Base-by-base conservation (phyloP, 1,140 invertebrate species). In the Pseudomyrmex dendroicus region DNA sequence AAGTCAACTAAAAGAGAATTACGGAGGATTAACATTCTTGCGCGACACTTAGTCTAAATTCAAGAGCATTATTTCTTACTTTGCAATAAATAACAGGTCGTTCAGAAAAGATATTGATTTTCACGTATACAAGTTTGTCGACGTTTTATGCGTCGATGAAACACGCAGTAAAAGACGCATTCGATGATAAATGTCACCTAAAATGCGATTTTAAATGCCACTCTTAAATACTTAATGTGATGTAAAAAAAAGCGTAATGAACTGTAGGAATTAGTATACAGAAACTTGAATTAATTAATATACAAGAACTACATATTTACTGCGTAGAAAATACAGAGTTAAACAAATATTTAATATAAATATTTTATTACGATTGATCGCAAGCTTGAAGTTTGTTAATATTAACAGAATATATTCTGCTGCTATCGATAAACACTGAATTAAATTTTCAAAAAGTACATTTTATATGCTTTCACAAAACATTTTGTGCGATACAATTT, bases 21-120 rank as follows among this genome's bases (percentile, higher is more conserved):
- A 56, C 35, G n/a, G n/a, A 61, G 20, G 17, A 61, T 73, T 48
- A 61, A 73, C 59, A 73, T 73, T 48, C 67, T 13, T 44, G 25
- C 25, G 1, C 13, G 12, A 15, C 13, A 61, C 20, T 59, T 25
- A 35, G 20, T 62, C 8, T 62, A 10, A 62, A 44, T 50, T 20
- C 20, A 52, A 35, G 10, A 2, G 17, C 25, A 66, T 77, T 10
- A 54, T 64, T 20, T 46, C 35, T 2, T 2, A 35, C 4, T 35
- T 35, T 7, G 35, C 7, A 35, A 35, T 35, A 35, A 35, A 35
- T 35, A 7, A 35, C 35, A 35, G 5, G 35, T 35, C 4, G 35
- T 35, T 35, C 5, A 7, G 35, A 7, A 0, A 35, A 3, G 1
- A 74, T 62, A 46, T 48, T 22, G 17, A 35, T 35, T 35, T 77